Base-by-base conservation (phyloP, 1,140 invertebrate genomes). In the Ladona fulva region DNA sequence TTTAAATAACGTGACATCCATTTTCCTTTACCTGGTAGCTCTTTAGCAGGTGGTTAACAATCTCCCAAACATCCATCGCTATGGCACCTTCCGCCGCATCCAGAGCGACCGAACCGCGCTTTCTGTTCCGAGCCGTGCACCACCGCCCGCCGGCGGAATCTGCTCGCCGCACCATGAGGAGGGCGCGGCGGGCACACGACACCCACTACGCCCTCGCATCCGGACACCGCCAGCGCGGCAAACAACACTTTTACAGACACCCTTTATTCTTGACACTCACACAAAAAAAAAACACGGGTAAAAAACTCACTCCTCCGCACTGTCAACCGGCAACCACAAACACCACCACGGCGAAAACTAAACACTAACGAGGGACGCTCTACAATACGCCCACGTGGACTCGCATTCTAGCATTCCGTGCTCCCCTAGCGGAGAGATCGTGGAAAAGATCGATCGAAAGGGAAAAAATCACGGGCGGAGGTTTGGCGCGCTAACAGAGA, bases 1-100 rank as follows among this genome's bases (percentile, higher is more conserved):
- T 52, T 52, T 52, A 11, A 52, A 11, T 52, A 10, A 66, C 52
- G 1, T 12, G 52, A 22, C n/a, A 66, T 22, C 52, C 52, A 19
- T 66, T 66, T 66, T 66, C n/a, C 52, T 19, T 66, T 80, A 73
- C 77, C 76, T 82, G 82, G 79, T 86, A 86, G 16, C 82, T 83
- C 78, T 84, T 86, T 19, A 86, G 82, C 78, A 86, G 80, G 78
- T 85, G 84, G 80, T 83, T 85, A 76, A 86, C 85, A 76, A 86
- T 86, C 79, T 86, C 85, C 86, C 86, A 86, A 8, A 86, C 83
- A 77, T 79, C 78, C 78, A 79, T 79, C 19, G 74, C 66, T 1
- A n/a, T n/a, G 12, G 19, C 42, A 37, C 42, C 52, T 0, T 25
- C 74, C 24, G 6, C 84, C 82, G 77, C 80, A 78, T 83, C 82